Evolutionary conservation across 2,797 vertebrate species (phyloP).

Genomic region (Morus bassanus): DNA sequence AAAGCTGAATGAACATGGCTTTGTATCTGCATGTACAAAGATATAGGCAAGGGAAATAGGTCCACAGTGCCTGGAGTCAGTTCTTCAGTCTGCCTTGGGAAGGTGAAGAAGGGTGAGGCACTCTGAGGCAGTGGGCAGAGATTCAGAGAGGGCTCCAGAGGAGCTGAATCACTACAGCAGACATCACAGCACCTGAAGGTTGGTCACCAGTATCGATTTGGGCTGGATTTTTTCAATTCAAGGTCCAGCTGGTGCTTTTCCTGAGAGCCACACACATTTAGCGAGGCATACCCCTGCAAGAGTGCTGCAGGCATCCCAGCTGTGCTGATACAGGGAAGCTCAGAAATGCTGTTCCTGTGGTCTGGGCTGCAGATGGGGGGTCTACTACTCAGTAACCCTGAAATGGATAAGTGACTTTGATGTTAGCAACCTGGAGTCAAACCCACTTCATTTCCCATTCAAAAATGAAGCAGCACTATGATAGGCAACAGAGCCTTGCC

Average conservation of each 20-base stretch:
- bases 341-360: not conserved
- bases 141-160: not conserved
- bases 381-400: not conserved
- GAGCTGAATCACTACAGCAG: not conserved
- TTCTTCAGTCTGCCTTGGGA: not conserved
- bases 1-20: not conserved
- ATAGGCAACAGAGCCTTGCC: not conserved
- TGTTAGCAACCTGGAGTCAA: not conserved
- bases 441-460: not conserved
- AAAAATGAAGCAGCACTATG: not conserved
- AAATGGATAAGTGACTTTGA: accelerated
- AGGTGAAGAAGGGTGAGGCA: not conserved
- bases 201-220: not conserved
- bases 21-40: not conserved
- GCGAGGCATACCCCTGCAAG: accelerated
- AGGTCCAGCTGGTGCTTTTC: not conserved
- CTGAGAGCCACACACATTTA: not conserved
- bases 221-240: not conserved
- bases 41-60: not conserved
- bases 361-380: not conserved
- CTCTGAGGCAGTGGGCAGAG: not conserved
- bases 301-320: not conserved
- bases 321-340: not conserved
- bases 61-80: not conserved
- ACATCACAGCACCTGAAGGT: not conserved